These are phyloP conservation scores for Leptinotarsa undecemlineata DNA, from an alignment of 1,140 invertebrate species.

Conservation along the genomic window DNA sequence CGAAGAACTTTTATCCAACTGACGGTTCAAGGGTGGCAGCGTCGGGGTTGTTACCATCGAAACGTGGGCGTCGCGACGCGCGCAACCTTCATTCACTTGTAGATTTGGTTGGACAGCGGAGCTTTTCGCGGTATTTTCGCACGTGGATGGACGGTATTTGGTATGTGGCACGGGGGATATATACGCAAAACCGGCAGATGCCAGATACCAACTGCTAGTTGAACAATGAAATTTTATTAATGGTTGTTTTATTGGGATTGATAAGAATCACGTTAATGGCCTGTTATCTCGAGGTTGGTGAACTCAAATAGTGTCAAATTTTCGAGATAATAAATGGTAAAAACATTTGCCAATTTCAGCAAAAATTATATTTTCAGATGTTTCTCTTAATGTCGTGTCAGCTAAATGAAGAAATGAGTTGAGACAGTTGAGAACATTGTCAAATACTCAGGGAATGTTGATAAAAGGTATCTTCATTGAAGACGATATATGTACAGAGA, in stretches of 20 bases:
- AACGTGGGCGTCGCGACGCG: slow-evolving; percentile 43
- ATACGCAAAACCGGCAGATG: not conserved
- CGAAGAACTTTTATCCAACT: slow-evolving; percentile 23
- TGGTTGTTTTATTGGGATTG: slow-evolving; percentile 2
- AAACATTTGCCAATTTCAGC: not conserved
- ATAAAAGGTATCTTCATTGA: too few relatives aligned
- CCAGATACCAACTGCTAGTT: not conserved
- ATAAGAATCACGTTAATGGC: not conserved
- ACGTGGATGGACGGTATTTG: slow-evolving; percentile 14
- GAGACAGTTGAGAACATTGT: too few relatives aligned
- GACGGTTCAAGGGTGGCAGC: slow-evolving; percentile 24
- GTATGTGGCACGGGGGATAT: not conserved
- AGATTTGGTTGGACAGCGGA: not conserved
- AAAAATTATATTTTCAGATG: not conserved
- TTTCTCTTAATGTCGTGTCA: too few relatives aligned
- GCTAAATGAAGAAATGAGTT: too few relatives aligned
- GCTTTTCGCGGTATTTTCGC: slow-evolving; percentile 16
- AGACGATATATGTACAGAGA: too few relatives aligned
- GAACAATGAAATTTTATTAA: not conserved
- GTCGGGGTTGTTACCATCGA: slow-evolving; percentile 32
- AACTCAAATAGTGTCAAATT: slow-evolving; percentile 36
- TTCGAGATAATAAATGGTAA: not conserved
- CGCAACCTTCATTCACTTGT: slow-evolving; percentile 34
- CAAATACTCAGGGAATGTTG: too few relatives aligned
- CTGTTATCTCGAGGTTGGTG: slow-evolving; percentile 27